Base-by-base conservation (phyloP, 2,888 invertebrate species). In the Netelia fuscicornis region DNA sequence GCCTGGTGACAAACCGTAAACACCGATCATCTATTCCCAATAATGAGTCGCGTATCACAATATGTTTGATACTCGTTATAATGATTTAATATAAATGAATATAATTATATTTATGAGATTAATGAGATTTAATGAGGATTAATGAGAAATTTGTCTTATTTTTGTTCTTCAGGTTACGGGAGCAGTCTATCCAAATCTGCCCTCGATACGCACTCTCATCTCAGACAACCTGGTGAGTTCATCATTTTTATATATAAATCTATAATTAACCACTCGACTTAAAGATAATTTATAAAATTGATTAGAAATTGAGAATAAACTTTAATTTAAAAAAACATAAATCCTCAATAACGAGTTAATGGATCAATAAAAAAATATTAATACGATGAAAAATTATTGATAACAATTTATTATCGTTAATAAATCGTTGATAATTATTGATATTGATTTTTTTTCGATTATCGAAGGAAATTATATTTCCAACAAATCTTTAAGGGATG, bases 191-290 rank as follows among this genome's bases (percentile, higher is more conserved):
- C 97, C 86, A 98, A 98, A 94, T 95, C 97, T 90, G 96, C 97
- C 89, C 95, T 98, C 94, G 98, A 98, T 94, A 97, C 98, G 75
- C 98, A 98, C 95, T 96, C 97, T 92, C 98, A 98, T 95, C 96
- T 98, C 90, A 96, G 98, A 93, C 98, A 98, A 95, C 98, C 98
- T 95, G 98, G 98, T 98, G 94, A 95, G 95, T 91, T n/a, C 11
- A 70, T 44, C 56, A 54, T 60, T 20, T 13, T 64, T 67, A 48
- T 62, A 20, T 60, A 30, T 30, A 30, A 6, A 37, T 37, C 0
- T 6, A 37, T 74, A 25, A 60, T 78, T 68, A 48, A 23, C 9
- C 23, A 13, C 2, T 62, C 20, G 6, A 54, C 90, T 90, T 30
- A 44, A 37, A 6, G 5, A 37, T 6, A 37, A 37, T 37, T 37